These are phyloP conservation scores for Enteromius mattozi DNA, from an alignment of 2,797 vertebrate genomes.

Conservation along the genomic window DNA sequence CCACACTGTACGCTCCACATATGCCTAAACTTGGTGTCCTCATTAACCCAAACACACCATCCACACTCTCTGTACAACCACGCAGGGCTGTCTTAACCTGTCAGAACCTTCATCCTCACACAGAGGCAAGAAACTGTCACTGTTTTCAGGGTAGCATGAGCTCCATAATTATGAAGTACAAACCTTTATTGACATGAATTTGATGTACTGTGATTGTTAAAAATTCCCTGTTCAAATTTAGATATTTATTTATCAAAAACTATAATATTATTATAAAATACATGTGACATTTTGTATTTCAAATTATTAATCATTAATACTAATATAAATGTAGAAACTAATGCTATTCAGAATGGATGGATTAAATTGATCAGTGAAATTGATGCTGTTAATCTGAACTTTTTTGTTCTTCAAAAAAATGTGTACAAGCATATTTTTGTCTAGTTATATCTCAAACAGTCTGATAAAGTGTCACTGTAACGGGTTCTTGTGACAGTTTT, in stretches of 20 bases:
- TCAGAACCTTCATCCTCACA: conserved; percentile 21
- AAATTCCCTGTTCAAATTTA: neutral
- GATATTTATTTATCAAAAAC: neutral
- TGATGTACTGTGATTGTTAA: neutral
- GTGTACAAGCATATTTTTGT: neutral
- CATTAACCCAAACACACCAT: conserved; percentile 34
- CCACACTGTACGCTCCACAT: conserved; percentile 10
- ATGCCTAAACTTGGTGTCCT: conserved; percentile 11
- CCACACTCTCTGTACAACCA: conserved; percentile 14
- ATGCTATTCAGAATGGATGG: neutral
- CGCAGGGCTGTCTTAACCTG: conserved; percentile 29
- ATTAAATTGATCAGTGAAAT: neutral
- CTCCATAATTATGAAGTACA: conserved; percentile 6
- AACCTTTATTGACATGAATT: conserved; percentile 21
- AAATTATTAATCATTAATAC: neutral
- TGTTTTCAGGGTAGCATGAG: conserved; percentile 12
- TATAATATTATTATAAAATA: neutral
- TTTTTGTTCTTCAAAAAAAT: neutral
- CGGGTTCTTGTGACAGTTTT: neutral
- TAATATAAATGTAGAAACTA: neutral
- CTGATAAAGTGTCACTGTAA: neutral
- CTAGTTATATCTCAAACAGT: neutral
- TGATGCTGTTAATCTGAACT: neutral
- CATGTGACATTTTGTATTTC: neutral
- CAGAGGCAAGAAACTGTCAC: conserved; percentile 15